These are phyloP conservation scores for Caenorhabditis afra DNA, from an alignment of 2,888 invertebrate genomes.

Conservation along the genomic window DNA sequence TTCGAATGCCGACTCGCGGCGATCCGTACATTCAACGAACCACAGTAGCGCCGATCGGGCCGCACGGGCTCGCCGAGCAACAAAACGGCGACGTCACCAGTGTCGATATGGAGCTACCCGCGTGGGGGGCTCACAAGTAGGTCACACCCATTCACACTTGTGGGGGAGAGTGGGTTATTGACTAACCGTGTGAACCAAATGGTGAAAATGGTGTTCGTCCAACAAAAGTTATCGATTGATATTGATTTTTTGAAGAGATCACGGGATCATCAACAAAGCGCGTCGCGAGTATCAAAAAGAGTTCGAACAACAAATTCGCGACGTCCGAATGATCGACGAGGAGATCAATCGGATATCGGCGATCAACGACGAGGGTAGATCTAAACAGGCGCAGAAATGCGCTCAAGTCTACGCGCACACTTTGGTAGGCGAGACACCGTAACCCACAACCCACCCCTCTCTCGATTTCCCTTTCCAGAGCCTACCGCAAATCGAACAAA, in stretches of 20 bases:
- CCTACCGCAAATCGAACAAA: constrained; percentile 52
- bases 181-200: too few species aligned
- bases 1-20: constrained; percentile 11
- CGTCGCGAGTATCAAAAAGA: constrained; percentile 45
- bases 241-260: constrained; percentile 26
- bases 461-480: constrained; percentile 17
- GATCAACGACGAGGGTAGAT: constrained; percentile 29
- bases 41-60: constrained; percentile 23
- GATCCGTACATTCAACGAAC: constrained; percentile 33
- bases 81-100: constrained; percentile 11
- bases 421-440: constrained; percentile 28
- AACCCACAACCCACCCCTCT: not conserved
- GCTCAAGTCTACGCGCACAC: constrained; percentile 37
- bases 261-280: constrained; percentile 40
- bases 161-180: not conserved
- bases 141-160: too few species aligned
- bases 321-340: constrained; percentile 47
- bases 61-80: constrained; percentile 31
- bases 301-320: constrained; percentile 36
- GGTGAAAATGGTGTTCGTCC: too few species aligned
- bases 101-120: constrained; percentile 36
- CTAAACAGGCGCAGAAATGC: constrained; percentile 18
- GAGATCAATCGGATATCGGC: constrained; percentile 22
- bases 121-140: not conserved
- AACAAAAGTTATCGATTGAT: too few species aligned